phyloP scores from a whole-genome alignment of 2,113 vertebrate species.

The Rhineura floridana region DNA sequence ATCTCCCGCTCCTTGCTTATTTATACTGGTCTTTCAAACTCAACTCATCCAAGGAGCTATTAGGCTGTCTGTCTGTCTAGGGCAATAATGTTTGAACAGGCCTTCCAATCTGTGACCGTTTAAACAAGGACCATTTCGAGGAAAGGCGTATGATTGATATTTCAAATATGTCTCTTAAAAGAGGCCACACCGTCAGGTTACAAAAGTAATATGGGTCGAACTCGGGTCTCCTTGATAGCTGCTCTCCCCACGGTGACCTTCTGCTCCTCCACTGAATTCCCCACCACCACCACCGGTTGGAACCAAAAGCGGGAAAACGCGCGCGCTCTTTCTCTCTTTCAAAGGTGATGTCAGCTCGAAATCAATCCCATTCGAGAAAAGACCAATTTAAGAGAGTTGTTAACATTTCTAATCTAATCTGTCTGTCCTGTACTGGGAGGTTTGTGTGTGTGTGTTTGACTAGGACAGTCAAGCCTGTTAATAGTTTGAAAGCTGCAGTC shows the following conservation, averaged over 20 bases:
- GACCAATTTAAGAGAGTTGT: neutral
- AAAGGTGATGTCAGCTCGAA: neutral
- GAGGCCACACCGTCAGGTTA: neutral
- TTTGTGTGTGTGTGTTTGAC: neutral
- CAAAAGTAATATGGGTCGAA: neutral
- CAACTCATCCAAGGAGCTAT: conserved; percentile 14
- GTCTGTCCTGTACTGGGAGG: neutral
- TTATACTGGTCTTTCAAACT: neutral
- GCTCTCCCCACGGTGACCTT: neutral
- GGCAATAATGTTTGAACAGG: conserved; percentile 26
- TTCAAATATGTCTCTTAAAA: conserved; percentile 25
- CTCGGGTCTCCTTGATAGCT: neutral
- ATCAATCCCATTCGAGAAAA: neutral
- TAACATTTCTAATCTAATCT: neutral
- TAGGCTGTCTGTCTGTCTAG: conserved; percentile 22
- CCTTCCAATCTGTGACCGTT: conserved; percentile 20
- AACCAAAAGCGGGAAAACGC: neutral
- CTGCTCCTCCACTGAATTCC: neutral
- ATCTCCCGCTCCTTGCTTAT: neutral
- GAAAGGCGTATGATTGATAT: neutral
- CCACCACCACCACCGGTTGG: neutral
- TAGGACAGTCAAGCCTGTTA: neutral
- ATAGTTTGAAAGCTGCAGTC: neutral
- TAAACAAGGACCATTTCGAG: conserved; percentile 20
- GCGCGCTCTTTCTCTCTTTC: neutral